phyloP scores from a whole-genome alignment of 1,140 invertebrate species.

The Sycobia sp. region DNA sequence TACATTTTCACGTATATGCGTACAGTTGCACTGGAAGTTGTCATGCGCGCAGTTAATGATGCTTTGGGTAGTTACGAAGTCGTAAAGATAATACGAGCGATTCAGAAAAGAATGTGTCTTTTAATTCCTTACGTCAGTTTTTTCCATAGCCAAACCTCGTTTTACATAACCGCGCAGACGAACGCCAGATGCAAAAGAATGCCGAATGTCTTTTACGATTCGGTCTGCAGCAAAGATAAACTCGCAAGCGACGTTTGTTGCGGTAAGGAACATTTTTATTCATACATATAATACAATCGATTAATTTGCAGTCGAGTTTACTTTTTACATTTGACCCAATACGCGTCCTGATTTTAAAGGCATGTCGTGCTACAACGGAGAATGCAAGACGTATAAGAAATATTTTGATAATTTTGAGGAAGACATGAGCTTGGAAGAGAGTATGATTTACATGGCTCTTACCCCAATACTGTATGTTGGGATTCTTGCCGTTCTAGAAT shows the following conservation, averaged over 20 bases:
- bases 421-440: constrained; percentile 47
- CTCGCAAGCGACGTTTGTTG: constrained; percentile 41
- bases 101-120: constrained; percentile 50
- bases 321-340: too few relatives aligned
- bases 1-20: background rate
- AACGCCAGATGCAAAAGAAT: constrained; percentile 53
- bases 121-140: constrained; percentile 54
- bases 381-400: constrained; percentile 43
- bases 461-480: constrained; percentile 50
- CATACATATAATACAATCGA: too few relatives aligned
- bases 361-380: constrained; percentile 42
- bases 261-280: too few relatives aligned
- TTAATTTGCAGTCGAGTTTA: too few relatives aligned
- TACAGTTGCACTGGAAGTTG: constrained; percentile 47
- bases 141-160: constrained; percentile 51
- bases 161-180: constrained; percentile 41
- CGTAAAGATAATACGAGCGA: constrained; percentile 36
- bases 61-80: background rate
- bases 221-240: constrained; percentile 33
- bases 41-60: background rate
- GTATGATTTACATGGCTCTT: constrained; percentile 43
- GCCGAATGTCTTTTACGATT: constrained; percentile 41
- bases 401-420: constrained; percentile 45
- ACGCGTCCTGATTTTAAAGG: too few relatives aligned
- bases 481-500: constrained; percentile 48